A percentile compares a stretch with the other conserved stretches of the same genome.
phyloP scores from a whole-genome alignment of 1,140 invertebrate species.

The Carposina sasakii region DNA sequence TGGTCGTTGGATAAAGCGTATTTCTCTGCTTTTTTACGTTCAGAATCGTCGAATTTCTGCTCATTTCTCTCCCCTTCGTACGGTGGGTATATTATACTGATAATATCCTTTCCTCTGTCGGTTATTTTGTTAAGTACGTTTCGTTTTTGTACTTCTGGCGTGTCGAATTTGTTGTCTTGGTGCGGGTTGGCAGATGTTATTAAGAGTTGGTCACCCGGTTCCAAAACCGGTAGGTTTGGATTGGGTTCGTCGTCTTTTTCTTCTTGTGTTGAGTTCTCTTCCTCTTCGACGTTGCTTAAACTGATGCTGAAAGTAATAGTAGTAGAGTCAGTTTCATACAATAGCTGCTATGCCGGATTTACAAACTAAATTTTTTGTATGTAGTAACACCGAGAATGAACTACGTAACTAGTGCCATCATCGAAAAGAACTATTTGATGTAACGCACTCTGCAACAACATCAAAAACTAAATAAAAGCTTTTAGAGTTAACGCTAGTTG shows the following conservation, averaged over 20 bases:
- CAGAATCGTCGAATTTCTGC: slow-evolving; percentile 66
- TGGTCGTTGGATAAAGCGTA: slow-evolving; percentile 62
- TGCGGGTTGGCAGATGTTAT: slow-evolving; percentile 54
- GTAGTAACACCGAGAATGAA: too few species aligned
- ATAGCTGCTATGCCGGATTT: too few species aligned
- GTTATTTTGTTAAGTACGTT: slow-evolving; percentile 80
- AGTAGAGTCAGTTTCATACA: too few species aligned
- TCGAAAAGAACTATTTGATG: too few species aligned
- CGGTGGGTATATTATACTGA: slow-evolving; percentile 78
- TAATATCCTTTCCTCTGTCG: slow-evolving; percentile 79
- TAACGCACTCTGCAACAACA: too few species aligned
- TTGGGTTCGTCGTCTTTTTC: slow-evolving; percentile 26
- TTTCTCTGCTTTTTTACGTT: slow-evolving; percentile 70
- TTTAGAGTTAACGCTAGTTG: too few species aligned
- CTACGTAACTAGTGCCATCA: too few species aligned
- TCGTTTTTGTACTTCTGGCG: slow-evolving; percentile 78
- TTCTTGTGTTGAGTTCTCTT: neutral
- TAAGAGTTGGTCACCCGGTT: slow-evolving; percentile 73
- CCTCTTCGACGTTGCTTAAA: too few species aligned
- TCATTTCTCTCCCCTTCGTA: slow-evolving; percentile 69
- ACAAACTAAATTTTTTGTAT: too few species aligned
- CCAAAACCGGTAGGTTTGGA: slow-evolving; percentile 56
- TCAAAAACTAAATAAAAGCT: too few species aligned
- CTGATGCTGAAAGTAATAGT: too few species aligned
- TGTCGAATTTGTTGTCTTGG: slow-evolving; percentile 73